These are phyloP conservation scores for Cichladusa arquata DNA, from an alignment of 2,113 vertebrate genomes.

Conservation along the genomic window DNA sequence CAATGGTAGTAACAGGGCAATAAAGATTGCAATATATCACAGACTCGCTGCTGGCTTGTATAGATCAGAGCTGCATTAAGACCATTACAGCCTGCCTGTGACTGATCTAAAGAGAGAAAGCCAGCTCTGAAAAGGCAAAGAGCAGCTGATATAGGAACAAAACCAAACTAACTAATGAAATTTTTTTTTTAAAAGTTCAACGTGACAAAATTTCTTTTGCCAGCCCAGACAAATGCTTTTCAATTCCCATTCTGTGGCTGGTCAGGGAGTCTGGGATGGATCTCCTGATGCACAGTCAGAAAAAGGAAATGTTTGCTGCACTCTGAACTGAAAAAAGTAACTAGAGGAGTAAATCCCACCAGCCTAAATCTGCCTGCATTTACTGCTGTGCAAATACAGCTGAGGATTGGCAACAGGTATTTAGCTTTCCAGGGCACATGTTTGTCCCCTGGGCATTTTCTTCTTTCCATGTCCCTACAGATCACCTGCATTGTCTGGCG, in stretches of 20 bases:
- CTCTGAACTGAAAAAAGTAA: background rate
- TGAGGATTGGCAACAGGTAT: background rate
- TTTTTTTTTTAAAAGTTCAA: background rate
- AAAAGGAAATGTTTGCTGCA: background rate
- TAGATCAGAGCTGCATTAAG: constrained; percentile 44
- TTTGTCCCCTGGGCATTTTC: background rate
- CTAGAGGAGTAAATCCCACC: background rate
- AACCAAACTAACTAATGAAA: background rate
- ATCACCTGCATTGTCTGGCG: background rate
- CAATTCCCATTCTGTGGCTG: background rate
- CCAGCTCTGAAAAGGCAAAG: background rate
- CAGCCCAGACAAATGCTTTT: background rate
- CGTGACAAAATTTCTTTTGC: background rate
- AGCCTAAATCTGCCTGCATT: background rate
- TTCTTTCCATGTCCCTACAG: background rate
- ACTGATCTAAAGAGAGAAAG: background rate
- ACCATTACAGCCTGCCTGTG: background rate
- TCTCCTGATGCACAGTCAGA: background rate
- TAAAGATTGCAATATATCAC: constrained; percentile 58
- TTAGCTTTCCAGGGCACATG: background rate
- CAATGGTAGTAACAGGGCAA: constrained; percentile 64
- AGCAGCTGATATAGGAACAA: background rate
- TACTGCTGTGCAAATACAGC: background rate
- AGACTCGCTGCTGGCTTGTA: constrained; percentile 9
- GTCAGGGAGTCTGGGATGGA: background rate